Conservation (phyloP, 2,888 invertebrate genomes). For the Dyspetes luteomarginatus region DNA sequence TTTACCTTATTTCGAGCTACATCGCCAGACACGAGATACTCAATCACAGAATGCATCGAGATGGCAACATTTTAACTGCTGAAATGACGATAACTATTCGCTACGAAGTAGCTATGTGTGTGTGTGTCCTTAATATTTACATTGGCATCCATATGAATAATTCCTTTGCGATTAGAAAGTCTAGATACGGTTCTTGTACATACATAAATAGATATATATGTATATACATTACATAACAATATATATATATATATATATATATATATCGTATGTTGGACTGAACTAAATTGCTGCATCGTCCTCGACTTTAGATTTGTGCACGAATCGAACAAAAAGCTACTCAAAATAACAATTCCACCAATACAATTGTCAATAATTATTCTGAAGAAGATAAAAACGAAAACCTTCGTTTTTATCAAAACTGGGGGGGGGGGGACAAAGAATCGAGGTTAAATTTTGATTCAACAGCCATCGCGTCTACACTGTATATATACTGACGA, state of each 20-base stretch:
- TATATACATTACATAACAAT: not conserved
- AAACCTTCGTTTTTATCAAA: not conserved
- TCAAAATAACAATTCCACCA: not conserved
- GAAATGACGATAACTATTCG: constrained; percentile 33
- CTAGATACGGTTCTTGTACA: constrained; percentile 13
- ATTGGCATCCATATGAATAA: constrained; percentile 55
- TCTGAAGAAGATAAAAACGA: not conserved
- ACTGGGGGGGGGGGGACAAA: not conserved
- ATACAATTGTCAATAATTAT: not conserved
- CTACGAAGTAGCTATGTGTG: constrained; percentile 1
- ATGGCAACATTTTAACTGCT: constrained; percentile 4
- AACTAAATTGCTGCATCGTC: constrained; percentile 26
- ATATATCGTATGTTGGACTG: not conserved
- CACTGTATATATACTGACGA: not conserved
- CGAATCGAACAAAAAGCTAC: not conserved
- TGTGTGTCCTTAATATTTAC: constrained; percentile 26
- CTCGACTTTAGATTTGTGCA: not conserved
- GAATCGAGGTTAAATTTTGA: not conserved
- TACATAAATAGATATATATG: not conserved
- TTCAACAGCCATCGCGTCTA: not conserved
- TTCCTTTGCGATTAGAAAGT: constrained; percentile 50
- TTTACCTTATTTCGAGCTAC: not conserved
- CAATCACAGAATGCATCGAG: not conserved
- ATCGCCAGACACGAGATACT: not conserved
- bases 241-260: not conserved